These are phyloP conservation scores for Pseudochirops cupreus DNA, from an alignment of 2,797 vertebrate genomes.

Conservation along the genomic window DNA sequence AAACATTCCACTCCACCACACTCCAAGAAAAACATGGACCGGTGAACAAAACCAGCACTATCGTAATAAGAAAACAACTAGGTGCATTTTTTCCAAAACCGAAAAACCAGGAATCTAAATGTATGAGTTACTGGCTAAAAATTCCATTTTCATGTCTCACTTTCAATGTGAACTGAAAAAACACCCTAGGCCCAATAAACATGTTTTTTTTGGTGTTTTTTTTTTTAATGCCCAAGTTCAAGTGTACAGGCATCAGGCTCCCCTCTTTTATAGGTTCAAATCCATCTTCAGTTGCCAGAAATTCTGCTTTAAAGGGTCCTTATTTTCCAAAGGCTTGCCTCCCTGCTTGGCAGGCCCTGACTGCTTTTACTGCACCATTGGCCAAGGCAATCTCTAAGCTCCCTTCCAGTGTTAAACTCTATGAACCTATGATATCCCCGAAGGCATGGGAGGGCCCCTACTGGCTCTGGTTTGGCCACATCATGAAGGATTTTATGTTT, in stretches of 20 bases:
- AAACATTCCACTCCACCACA: conserved; percentile 85
- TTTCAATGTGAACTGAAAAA: conserved; percentile 77
- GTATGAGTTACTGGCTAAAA: conserved; percentile 85
- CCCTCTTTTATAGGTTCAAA: conserved; percentile 60
- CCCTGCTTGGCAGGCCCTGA: conserved; percentile 54
- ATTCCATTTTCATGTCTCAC: conserved; percentile 82
- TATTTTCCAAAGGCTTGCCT: conserved; percentile 75
- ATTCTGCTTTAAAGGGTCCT: conserved; percentile 66
- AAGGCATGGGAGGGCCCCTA: conserved; percentile 28
- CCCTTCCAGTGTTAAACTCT: conserved; percentile 27
- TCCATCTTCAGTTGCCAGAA: conserved; percentile 63
- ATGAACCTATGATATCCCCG: neutral
- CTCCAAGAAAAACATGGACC: conserved; percentile 89
- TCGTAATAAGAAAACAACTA: conserved; percentile 90
- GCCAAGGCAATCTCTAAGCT: conserved; percentile 64
- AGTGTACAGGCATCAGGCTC: conserved; percentile 64
- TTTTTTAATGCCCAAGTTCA: conserved; percentile 62
- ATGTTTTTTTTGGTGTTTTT: conserved; percentile 50
- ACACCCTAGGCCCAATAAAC: conserved; percentile 75
- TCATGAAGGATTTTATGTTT: conserved; percentile 73
- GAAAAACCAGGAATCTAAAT: conserved; percentile 86
- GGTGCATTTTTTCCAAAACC: conserved; percentile 88
- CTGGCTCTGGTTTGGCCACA: conserved; percentile 66
- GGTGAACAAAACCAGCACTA: conserved; percentile 88
- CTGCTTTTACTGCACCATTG: neutral